Conservation (phyloP, 1,140 invertebrate species). For the Penaeus vannamei region DNA sequence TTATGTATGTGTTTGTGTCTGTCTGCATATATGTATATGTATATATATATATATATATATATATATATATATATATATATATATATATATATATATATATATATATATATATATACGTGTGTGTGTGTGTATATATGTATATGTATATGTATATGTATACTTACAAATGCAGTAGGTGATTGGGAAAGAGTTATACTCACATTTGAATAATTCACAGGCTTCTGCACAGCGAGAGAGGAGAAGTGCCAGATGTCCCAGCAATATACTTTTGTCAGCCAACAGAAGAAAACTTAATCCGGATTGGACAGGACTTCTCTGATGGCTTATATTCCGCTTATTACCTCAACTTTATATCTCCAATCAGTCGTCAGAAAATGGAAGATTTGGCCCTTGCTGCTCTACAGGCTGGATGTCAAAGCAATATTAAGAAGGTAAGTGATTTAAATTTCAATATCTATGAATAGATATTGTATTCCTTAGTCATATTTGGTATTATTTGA, state of each 20-base stretch:
- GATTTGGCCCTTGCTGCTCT: constrained; percentile 94
- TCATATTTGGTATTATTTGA: constrained; percentile 25
- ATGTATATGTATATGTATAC: too few species aligned
- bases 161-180: neutral
- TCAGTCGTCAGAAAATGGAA: constrained; percentile 94
- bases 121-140: too few species aligned
- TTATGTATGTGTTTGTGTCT: too few species aligned
- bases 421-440: constrained; percentile 86
- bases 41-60: too few species aligned
- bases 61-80: too few species aligned
- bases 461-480: neutral
- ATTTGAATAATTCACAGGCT: constrained; percentile 41
- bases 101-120: too few species aligned
- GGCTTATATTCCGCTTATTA: constrained; percentile 96
- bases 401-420: constrained; percentile 87
- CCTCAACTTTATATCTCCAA: constrained; percentile 97
- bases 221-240: constrained; percentile 60
- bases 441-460: neutral
- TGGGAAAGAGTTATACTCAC: neutral
- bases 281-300: constrained; percentile 95
- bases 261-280: constrained; percentile 99
- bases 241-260: constrained; percentile 97
- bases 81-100: too few species aligned
- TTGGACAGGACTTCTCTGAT: constrained; percentile 88
- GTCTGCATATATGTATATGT: too few species aligned